These are phyloP conservation scores for Cyrtorhinus lividipennis DNA, from an alignment of 1,140 invertebrate genomes.

Conservation along the genomic window DNA sequence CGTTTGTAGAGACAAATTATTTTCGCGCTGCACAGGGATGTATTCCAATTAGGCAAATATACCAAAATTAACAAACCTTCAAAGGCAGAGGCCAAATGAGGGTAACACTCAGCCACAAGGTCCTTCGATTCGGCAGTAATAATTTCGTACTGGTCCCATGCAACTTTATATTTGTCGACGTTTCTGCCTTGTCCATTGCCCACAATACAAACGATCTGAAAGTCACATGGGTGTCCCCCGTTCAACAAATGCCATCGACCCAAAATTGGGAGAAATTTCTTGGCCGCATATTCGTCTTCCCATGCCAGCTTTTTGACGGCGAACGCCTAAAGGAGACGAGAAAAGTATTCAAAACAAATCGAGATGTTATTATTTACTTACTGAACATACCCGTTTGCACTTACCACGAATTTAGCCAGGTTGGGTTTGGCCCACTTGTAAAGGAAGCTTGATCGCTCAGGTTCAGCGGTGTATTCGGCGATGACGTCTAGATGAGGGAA, in stretches of 20 bases:
- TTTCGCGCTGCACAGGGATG: too few relatives aligned
- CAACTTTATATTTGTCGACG: constrained; percentile 28
- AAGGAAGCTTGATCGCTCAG: constrained; percentile 28
- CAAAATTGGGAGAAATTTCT: constrained; percentile 60
- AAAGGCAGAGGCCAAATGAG: constrained; percentile 44
- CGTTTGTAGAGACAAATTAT: too few relatives aligned
- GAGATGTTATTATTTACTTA: too few relatives aligned
- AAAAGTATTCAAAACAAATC: constrained; percentile 15
- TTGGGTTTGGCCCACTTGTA: constrained; percentile 49
- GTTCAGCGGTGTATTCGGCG: constrained; percentile 42
- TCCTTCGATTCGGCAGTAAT: constrained; percentile 46
- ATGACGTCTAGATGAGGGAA: constrained; percentile 61
- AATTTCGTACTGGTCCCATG: constrained; percentile 30
- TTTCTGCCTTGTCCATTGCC: constrained; percentile 22
- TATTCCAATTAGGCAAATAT: too few relatives aligned
- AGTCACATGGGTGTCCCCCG: constrained; percentile 18
- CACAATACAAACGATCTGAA: constrained; percentile 22
- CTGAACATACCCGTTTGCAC: too few relatives aligned
- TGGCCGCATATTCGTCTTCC: constrained; percentile 57
- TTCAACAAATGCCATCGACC: constrained; percentile 52
- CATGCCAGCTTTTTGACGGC: constrained; percentile 49
- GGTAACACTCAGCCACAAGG: constrained; percentile 48
- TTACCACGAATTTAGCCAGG: constrained; percentile 51
- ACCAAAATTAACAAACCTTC: constrained; percentile 25
- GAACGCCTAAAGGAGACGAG: too few relatives aligned